Conservation (phyloP, 2,113 vertebrate species). For the Paradoxurus hermaphroditus region DNA sequence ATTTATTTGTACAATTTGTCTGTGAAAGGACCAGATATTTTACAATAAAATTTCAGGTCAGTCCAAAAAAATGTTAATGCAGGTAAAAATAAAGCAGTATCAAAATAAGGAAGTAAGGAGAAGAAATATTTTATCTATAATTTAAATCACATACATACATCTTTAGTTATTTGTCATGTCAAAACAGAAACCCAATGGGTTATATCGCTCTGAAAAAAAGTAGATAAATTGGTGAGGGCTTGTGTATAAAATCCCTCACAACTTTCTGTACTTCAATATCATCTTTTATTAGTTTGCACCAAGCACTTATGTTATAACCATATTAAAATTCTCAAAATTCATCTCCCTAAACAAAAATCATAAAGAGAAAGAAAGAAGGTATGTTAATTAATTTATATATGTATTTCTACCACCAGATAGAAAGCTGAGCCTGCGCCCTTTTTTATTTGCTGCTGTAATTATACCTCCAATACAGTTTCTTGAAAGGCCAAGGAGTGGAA, state of each 20-base stretch:
- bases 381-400: background rate
- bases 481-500: background rate
- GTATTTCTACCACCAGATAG: background rate
- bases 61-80: background rate
- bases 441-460: background rate
- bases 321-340: background rate
- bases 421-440: background rate
- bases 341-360: background rate
- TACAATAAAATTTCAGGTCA: background rate
- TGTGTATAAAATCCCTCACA: background rate
- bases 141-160: background rate
- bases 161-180: background rate
- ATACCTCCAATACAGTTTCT: background rate
- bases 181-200: background rate
- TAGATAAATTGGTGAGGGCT: background rate
- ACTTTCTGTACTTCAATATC: background rate
- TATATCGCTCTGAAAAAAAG: background rate
- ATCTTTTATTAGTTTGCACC: background rate
- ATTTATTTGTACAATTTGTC: background rate
- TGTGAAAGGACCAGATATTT: background rate
- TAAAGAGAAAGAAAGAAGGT: background rate
- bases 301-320: background rate
- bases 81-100: background rate
- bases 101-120: background rate
- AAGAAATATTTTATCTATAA: background rate